These are phyloP conservation scores for Grammomys dolichurus DNA, from an alignment of 2,113 vertebrate genomes.

Conservation along the genomic window DNA sequence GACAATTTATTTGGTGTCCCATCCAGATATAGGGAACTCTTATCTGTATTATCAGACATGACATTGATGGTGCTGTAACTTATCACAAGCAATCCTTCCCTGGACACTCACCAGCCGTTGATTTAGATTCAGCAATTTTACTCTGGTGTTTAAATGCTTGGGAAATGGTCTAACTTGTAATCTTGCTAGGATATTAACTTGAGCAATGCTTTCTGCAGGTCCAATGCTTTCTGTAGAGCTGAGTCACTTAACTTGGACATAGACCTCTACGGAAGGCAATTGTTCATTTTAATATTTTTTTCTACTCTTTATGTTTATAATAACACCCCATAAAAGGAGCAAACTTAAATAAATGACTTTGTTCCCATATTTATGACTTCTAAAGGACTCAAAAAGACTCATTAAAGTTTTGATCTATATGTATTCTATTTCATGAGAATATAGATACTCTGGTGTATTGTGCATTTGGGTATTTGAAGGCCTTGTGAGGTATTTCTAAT, in stretches of 20 bases:
- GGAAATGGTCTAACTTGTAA: slow-evolving; percentile 21
- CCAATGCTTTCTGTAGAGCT: background rate
- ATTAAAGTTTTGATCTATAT: background rate
- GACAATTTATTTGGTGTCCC: background rate
- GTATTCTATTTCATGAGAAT: slow-evolving; percentile 6
- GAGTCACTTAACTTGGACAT: slow-evolving; percentile 20
- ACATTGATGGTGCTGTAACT: background rate
- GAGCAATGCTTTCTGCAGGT: background rate
- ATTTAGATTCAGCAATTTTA: background rate
- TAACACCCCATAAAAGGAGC: background rate
- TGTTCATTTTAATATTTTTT: slow-evolving; percentile 30
- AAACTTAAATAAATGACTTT: slow-evolving; percentile 6
- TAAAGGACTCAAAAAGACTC: background rate
- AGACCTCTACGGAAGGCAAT: background rate
- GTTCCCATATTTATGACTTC: background rate
- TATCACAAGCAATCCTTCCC: background rate
- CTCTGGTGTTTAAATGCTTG: background rate
- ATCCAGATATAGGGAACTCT: background rate
- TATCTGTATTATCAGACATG: background rate
- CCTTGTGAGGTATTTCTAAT: background rate
- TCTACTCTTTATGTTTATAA: slow-evolving; percentile 19
- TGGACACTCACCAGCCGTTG: background rate
- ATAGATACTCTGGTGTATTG: background rate
- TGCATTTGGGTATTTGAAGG: background rate
- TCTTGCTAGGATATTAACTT: slow-evolving; percentile 42